Percentiles rank a stretch among this genome's conserved stretches.
These are phyloP conservation scores for Tenthredo amoena DNA, from an alignment of 2,888 invertebrate species.

Conservation along the genomic window DNA sequence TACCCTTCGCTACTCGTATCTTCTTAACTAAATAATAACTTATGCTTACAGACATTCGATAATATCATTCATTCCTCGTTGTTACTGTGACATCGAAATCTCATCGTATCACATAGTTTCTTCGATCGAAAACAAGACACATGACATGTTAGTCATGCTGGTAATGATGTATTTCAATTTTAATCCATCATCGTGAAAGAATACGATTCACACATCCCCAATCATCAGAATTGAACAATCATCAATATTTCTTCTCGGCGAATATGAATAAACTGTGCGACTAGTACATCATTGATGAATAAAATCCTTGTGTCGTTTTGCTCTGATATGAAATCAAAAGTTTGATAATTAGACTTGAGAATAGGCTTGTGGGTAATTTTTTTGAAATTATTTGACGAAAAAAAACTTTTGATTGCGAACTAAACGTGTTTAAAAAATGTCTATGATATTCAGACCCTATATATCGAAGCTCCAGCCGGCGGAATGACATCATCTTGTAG, in stretches of 20 bases:
- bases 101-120: not conserved
- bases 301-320: not conserved
- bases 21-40: not conserved
- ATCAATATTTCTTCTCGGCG: not conserved
- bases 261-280: too few relatives aligned
- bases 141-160: not conserved
- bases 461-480: not conserved
- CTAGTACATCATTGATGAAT: not conserved
- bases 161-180: too few relatives aligned
- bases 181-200: not conserved
- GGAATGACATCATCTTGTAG: slow-evolving; percentile 43
- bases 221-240: not conserved
- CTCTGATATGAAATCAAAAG: not conserved
- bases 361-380: not conserved
- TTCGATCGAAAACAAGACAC: not conserved
- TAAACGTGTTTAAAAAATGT: not conserved
- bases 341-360: not conserved
- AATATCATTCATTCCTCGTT: not conserved
- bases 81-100: not conserved
- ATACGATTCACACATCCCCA: not conserved
- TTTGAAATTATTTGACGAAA: not conserved
- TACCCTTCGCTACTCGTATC: not conserved
- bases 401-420: not conserved
- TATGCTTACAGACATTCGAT: too few relatives aligned
- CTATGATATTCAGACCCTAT: not conserved